Evolutionary conservation across 2,888 invertebrate genomes (phyloP).

Genomic region (Parnassius glacialis): DNA sequence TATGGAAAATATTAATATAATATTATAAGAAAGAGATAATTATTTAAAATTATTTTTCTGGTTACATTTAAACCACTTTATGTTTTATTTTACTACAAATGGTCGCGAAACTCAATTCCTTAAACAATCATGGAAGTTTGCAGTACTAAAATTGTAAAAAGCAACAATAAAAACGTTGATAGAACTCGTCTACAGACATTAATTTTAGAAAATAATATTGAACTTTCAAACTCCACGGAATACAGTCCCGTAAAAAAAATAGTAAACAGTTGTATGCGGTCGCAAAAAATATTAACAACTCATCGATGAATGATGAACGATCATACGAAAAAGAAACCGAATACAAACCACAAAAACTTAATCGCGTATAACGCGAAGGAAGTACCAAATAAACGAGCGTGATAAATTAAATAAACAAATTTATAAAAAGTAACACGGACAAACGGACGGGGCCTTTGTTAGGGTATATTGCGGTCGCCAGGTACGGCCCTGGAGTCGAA

Average conservation of each 20-base stretch:
- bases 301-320: conserved; percentile 54
- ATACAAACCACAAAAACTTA: conserved; percentile 71
- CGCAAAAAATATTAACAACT: conserved; percentile 58
- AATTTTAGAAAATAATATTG: not conserved
- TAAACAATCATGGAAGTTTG: no score
- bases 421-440: conserved; percentile 65
- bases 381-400: conserved; percentile 76
- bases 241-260: conserved; percentile 35
- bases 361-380: conserved; percentile 71
- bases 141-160: no score
- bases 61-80: no score
- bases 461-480: conserved; percentile 58
- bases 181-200: no score
- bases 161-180: no score
- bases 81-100: no score
- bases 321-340: conserved; percentile 48
- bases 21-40: no score
- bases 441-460: conserved; percentile 59
- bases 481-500: conserved; percentile 59
- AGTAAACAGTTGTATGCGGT: conserved; percentile 47
- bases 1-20: no score
- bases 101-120: no score
- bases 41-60: no score
- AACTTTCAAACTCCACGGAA: conserved; percentile 1
- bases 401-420: conserved; percentile 80